Conservation (phyloP, 1,140 invertebrate genomes). For the Probaryconus sp. region DNA sequence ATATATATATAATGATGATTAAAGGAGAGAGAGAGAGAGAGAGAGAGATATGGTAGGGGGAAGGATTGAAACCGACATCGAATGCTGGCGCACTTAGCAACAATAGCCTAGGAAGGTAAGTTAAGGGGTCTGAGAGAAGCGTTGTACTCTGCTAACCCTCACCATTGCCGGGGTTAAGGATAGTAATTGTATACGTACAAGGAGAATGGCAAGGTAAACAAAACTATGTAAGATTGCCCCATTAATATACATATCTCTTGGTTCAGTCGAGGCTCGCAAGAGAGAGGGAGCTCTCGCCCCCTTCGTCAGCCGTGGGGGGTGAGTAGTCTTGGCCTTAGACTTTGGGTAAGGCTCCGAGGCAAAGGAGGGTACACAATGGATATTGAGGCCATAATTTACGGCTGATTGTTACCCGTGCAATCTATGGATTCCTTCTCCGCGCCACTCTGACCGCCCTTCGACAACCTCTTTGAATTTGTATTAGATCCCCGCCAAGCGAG, state of each 20-base stretch:
- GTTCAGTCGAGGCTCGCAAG: slow-evolving; percentile 71
- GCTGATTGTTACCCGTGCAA: slow-evolving; percentile 78
- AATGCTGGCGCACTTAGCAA: slow-evolving; percentile 46
- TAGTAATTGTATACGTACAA: slow-evolving; percentile 78
- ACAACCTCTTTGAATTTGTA: slow-evolving; percentile 74
- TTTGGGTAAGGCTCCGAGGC: slow-evolving; percentile 74
- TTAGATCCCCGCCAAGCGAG: slow-evolving; percentile 65
- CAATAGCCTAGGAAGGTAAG: slow-evolving; percentile 37
- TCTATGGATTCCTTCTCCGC: slow-evolving; percentile 76
- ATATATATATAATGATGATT: too few relatives aligned
- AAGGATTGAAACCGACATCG: slow-evolving; percentile 48
- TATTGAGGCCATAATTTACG: slow-evolving; percentile 80
- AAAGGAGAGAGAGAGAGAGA: too few relatives aligned
- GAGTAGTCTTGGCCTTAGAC: slow-evolving; percentile 77
- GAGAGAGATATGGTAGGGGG: too few relatives aligned
- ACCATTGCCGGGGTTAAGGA: slow-evolving; percentile 61
- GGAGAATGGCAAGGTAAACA: slow-evolving; percentile 79
- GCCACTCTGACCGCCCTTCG: slow-evolving; percentile 66
- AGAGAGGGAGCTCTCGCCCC: slow-evolving; percentile 55
- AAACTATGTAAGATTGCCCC: slow-evolving; percentile 80
- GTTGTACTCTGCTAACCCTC: slow-evolving; percentile 18
- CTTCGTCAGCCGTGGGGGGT: slow-evolving; percentile 58
- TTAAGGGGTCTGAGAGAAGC: slow-evolving; percentile 11
- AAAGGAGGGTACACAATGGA: slow-evolving; percentile 78
- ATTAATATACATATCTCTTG: slow-evolving; percentile 80